A percentile compares a stretch with the other conserved stretches of the same genome.
phyloP scores from a whole-genome alignment of 2,888 invertebrate genomes.

The Maniola hyperantus region DNA sequence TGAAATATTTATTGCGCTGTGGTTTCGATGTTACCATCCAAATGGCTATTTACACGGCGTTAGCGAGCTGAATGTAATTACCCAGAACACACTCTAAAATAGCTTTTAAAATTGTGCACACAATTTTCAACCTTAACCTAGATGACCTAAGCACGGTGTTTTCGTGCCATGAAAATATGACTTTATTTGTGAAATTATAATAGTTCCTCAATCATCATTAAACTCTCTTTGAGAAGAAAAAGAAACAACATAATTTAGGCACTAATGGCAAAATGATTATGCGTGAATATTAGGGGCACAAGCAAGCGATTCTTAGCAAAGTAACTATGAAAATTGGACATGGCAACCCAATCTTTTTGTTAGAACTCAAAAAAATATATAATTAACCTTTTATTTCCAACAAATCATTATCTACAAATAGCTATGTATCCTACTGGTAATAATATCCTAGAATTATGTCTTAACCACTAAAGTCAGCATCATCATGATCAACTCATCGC shows the following conservation, averaged over 20 bases:
- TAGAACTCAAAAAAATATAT: neutral
- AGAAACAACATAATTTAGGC: conserved; percentile 36
- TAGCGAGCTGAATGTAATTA: conserved; percentile 35
- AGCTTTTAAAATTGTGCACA: conserved; percentile 20
- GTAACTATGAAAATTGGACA: conserved; percentile 8
- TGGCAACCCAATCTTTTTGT: neutral
- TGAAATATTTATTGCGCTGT: conserved; percentile 26
- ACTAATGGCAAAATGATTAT: conserved; percentile 38
- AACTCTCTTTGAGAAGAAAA: conserved; percentile 35
- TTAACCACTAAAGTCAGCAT: too few relatives aligned
- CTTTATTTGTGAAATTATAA: conserved; percentile 21
- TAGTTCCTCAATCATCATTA: conserved; percentile 35
- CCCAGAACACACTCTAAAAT: conserved; percentile 29
- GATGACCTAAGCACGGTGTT: neutral
- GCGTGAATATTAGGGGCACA: conserved; percentile 22
- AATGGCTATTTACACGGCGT: conserved; percentile 35
- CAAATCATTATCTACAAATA: too few relatives aligned
- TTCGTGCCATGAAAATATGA: neutral
- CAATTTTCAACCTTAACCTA: conserved; percentile 8
- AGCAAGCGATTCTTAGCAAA: conserved; percentile 10
- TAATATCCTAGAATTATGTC: too few relatives aligned
- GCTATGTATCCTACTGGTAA: too few relatives aligned
- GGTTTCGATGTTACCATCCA: conserved; percentile 32
- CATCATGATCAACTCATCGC: too few relatives aligned
- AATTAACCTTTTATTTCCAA: too few relatives aligned